These are phyloP conservation scores for Bibio marci DNA, from an alignment of 2,888 invertebrate species.

Conservation along the genomic window DNA sequence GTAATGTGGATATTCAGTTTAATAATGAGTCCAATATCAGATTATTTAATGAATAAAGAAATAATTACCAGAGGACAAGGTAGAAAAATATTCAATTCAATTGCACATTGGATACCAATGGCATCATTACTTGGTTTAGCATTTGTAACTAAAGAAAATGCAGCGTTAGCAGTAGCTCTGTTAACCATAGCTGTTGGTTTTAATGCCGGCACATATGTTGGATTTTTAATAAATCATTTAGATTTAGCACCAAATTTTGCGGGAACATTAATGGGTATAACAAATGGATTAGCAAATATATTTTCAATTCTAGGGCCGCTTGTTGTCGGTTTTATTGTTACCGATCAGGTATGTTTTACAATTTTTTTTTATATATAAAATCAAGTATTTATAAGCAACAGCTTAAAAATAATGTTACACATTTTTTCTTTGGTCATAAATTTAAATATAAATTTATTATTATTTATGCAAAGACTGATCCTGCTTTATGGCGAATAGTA, in stretches of 20 bases:
- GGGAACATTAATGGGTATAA: constrained; percentile 51
- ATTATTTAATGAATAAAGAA: constrained; percentile 29
- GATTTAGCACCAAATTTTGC: constrained; percentile 53
- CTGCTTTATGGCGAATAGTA: constrained; percentile 51
- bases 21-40: constrained; percentile 32
- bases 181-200: constrained; percentile 41
- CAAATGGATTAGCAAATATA: constrained; percentile 43
- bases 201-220: constrained; percentile 41
- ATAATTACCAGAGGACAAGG: constrained; percentile 23
- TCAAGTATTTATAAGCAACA: too few relatives aligned
- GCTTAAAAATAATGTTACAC: too few relatives aligned
- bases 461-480: constrained; percentile 45
- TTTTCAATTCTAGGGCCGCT: constrained; percentile 45
- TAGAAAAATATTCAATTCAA: constrained; percentile 25
- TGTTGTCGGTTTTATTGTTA: constrained; percentile 36
- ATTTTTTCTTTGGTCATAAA: too few relatives aligned
- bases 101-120: constrained; percentile 36
- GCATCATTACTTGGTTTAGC: constrained; percentile 35
- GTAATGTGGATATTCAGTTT: constrained; percentile 35
- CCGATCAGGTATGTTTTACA: constrained; percentile 31
- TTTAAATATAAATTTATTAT: too few relatives aligned
- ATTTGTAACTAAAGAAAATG: constrained; percentile 30
- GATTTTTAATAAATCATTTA: constrained; percentile 47
- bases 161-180: constrained; percentile 32
- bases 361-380: too few relatives aligned